phyloP scores from a whole-genome alignment of 2,888 invertebrate species.

The Acrobeloides nanus region DNA sequence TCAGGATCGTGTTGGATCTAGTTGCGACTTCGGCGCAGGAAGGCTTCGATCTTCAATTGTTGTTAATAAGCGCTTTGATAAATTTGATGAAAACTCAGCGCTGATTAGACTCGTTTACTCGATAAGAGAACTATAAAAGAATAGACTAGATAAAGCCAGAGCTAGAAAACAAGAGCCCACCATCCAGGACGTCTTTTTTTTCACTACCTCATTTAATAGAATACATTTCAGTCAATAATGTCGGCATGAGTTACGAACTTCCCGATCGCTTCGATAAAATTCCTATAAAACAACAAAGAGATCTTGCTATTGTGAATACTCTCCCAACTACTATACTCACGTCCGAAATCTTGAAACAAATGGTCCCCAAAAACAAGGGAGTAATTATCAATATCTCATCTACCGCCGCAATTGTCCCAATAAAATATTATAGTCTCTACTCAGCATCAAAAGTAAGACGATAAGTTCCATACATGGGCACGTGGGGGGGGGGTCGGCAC shows the following conservation, averaged over 20 bases:
- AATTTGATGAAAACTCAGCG: not conserved
- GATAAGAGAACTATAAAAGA: too few relatives aligned
- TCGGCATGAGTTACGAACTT: constrained; percentile 75
- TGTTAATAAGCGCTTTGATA: not conserved
- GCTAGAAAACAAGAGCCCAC: too few relatives aligned
- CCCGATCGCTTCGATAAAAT: constrained; percentile 63
- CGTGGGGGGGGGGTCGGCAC: too few relatives aligned
- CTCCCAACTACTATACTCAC: constrained; percentile 76
- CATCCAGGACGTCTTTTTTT: too few relatives aligned
- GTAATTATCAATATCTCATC: constrained; percentile 85
- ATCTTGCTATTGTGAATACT: constrained; percentile 68
- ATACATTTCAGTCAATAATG: constrained; percentile 69
- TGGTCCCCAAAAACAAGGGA: constrained; percentile 73
- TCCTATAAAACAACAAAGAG: constrained; percentile 39
- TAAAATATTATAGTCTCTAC: constrained; percentile 65
- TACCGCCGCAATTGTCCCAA: constrained; percentile 70
- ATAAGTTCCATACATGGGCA: too few relatives aligned
- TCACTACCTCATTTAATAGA: too few relatives aligned
- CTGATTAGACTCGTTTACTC: not conserved
- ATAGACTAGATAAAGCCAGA: too few relatives aligned
- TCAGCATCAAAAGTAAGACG: constrained; percentile 78
- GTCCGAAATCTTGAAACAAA: constrained; percentile 72
- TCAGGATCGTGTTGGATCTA: too few relatives aligned
- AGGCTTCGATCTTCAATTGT: too few relatives aligned
- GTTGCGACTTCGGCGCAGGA: too few relatives aligned